Base-by-base conservation (phyloP, 2,113 vertebrate species). In the Uria lomvia region DNA sequence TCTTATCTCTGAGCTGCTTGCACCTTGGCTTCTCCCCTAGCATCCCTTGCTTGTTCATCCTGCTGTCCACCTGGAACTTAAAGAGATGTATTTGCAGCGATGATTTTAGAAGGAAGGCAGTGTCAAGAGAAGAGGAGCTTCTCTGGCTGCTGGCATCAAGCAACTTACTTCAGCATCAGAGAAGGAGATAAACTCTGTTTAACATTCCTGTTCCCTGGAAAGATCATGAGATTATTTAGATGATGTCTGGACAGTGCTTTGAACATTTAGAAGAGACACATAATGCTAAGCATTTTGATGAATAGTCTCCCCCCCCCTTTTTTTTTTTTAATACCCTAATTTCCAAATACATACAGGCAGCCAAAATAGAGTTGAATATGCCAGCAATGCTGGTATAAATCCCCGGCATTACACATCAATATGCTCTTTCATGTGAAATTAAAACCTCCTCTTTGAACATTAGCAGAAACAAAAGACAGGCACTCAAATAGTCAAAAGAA, bases 371-470 rank as follows among this genome's bases (percentile, higher is more conserved):
- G 52, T 23, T 36, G 66, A 68, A 71, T 75, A 95, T 79, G 94
- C 92, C 87, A 96, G 92, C 81, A 96, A 93, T 96, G 90, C 92
- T 78, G 73, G 73, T 89, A 62, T 66, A 95, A 96, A 97, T 95
- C 96, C 93, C 90, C 85, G 66, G 90, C 77, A 85, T 27, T 74
- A 49, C 74, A 95, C 84, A 90, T 91, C 84, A 94, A 49, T 95
- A 75, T 60, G 94, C 36, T 70, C 87, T 82, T 88, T 95, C 96
- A 96, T 93, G 92, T 97, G 94, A 94, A 81, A 95, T 91, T 87
- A 94, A 96, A 92, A 45, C 4, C 5, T 92, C 66, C 66, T 72
- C 58, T 75, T 75, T 84, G 85, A 76, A 17, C 66, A 78, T 86
- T 60, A 94, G 66, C 15, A 13, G 56, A 89, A 95, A 96, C 91